Evolutionary conservation across 2,888 invertebrate species (phyloP), one percentile per base, ranked within the genome.

Genomic region (Drosophila hawaiiensis): DNA sequence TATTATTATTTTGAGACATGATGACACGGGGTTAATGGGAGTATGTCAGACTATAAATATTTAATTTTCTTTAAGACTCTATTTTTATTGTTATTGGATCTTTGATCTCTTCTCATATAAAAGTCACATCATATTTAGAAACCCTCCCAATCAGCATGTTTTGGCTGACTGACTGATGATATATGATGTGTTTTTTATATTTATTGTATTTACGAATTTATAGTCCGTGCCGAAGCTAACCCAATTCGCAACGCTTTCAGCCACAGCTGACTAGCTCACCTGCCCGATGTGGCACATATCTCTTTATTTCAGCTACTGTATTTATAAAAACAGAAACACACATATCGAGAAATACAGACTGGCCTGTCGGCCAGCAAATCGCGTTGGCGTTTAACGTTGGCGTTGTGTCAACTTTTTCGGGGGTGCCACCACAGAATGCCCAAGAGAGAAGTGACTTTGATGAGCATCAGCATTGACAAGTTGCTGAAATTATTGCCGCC

Each of bases 261-360:
- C 50, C 68, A 19, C 47, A 62, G 68, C 53, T 61, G 70, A 37
- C 41, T 74, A 72, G 68, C 80, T 84, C 88, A 87, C 90, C 89
- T 84, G 83, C 78, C 67, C 74, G 29, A 55, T 60, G 50, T 39
- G 59, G 73, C 76, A 66, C 72, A 72, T 82, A 84, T 74, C 78
- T 75, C 80, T 80, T 78, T 82, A 71, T 72, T 78, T 70, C 70
- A 73, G 85, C 58, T 76, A 74, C 82, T 84, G 79, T 85, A 85
- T 85, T 90, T 83, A 90, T 90, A 90, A 47, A 89, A 82, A 75
- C 83, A 88, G 83, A 83, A 85, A 90, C 85, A 89, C 76, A 78
- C 68, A 73, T 49, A 80, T 68, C 73, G 76, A 58, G 41, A 77
- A 62, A 68, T 55, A 64, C 59, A 37, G 25, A 19, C 59, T 65